Base-by-base conservation (phyloP, 2,888 invertebrate species). In the Nymphalis c-album region DNA sequence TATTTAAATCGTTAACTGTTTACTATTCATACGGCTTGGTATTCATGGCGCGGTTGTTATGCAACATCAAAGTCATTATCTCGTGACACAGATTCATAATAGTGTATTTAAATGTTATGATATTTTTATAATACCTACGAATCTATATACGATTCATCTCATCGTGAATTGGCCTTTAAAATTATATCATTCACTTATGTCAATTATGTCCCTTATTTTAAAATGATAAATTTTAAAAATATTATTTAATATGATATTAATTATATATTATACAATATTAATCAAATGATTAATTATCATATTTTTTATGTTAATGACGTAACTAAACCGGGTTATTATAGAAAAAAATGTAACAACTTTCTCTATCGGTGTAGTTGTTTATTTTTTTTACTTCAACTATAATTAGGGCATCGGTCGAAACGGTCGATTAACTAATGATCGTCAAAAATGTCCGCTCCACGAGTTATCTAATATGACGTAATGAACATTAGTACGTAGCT, bases 51-150 rank as follows among this genome's bases (percentile, higher is more conserved):
- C 64, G 59, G 60, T 67, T 63, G 63, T 74, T 75, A 71, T 71
- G 63, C 72, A 76, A 76, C 66, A 64, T 40, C 51, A 64, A 20
- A 50, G 64, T 72, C 68, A 73, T 74, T 76, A 76, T 74, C 73
- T 69, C 69, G 68, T 73, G 76, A 73, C 75, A 76, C 67, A 69
- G 70, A 73, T 74, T 70, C 67, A 46, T 62, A 71, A 63, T 64
- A 26, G 51, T 62, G 22, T 57, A 57, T 69, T 70, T 67, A 63
- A 63, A 63, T 59, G 58, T 61, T 53, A 63, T 53, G 50, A 62
- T 62, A 61, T 68, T 51, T 58, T 60, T 59, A 46, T 40, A 26
- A 17, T 55, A 31, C n/a, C 31, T 55, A 8, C 17, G 17, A 55
- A 31, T 31, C 31, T 55, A 7, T 5, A 22, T 7, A 55, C 26